Percentiles rank a stretch among this genome's conserved stretches.
Conservation (phyloP, 2,888 invertebrate species). For the Chymomyza fuscimana region DNA sequence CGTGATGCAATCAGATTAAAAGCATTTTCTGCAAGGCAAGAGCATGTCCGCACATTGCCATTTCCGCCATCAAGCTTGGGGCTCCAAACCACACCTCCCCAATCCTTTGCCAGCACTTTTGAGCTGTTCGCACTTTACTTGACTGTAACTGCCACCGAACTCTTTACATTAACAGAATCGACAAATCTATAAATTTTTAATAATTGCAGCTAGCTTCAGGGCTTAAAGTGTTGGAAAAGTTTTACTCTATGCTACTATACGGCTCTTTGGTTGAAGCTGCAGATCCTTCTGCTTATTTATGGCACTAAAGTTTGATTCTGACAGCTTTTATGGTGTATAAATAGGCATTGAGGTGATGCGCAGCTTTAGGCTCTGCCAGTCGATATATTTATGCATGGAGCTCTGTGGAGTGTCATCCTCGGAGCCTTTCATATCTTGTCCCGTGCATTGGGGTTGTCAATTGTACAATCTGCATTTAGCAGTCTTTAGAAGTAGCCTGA, state of each 20-base stretch:
- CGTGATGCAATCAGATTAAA: slow-evolving; percentile 71
- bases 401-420: not conserved
- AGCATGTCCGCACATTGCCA: not conserved
- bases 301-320: slow-evolving; percentile 52
- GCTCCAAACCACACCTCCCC: not conserved
- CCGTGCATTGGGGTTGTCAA: slow-evolving; percentile 27
- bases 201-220: slow-evolving; percentile 51
- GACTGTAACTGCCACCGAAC: not conserved
- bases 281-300: slow-evolving; percentile 55
- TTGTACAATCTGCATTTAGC: not conserved
- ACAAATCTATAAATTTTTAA: slow-evolving; percentile 72
- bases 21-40: slow-evolving; percentile 49
- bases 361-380: not conserved
- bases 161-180: slow-evolving; percentile 41
- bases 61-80: not conserved
- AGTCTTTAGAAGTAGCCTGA: slow-evolving; percentile 17
- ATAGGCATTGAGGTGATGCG: slow-evolving; percentile 24
- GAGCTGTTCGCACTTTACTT: not conserved
- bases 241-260: slow-evolving; percentile 28
- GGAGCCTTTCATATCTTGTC: not conserved
- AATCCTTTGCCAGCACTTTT: not conserved
- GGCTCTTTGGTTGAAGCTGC: not conserved
- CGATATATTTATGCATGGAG: not conserved
- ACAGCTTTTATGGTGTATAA: slow-evolving; percentile 47
- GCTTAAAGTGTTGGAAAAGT: slow-evolving; percentile 62